Conservation (phyloP, 1,140 invertebrate genomes). For the Brachionus manjavacas region DNA sequence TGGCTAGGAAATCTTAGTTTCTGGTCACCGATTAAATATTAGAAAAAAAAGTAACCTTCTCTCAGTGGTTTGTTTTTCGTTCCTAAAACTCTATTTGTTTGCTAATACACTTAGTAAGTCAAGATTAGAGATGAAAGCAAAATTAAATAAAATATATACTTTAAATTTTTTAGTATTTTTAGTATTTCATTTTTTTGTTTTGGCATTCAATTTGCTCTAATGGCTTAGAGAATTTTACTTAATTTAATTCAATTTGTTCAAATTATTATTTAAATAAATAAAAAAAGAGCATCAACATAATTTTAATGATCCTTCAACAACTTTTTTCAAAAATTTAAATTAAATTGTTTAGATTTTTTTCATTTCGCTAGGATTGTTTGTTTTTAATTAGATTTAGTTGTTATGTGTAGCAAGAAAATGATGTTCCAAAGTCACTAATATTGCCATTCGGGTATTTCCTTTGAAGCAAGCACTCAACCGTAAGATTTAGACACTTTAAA, state of each 20-base stretch:
- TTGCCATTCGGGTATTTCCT: neutral
- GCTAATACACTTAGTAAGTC: slow-evolving; percentile 24
- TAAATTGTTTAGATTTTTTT: neutral
- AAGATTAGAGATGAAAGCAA: neutral
- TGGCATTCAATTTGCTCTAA: neutral
- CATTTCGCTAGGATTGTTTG: neutral
- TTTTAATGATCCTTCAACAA: neutral
- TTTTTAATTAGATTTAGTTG: neutral
- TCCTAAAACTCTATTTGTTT: neutral
- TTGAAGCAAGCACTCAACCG: neutral
- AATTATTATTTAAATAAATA: neutral
- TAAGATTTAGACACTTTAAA: neutral
- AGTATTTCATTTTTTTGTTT: neutral
- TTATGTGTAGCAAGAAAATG: neutral
- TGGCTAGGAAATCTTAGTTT: slow-evolving; percentile 1
- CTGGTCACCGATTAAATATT: neutral
- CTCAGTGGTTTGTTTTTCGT: neutral
- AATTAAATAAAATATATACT: neutral
- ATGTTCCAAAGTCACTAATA: neutral
- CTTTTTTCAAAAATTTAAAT: neutral
- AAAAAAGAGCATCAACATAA: neutral
- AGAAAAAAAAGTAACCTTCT: neutral
- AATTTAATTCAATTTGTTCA: neutral
- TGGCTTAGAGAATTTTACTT: neutral
- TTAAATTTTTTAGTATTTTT: neutral